phyloP scores from a whole-genome alignment of 2,888 invertebrate species.

The Spisula solida region DNA sequence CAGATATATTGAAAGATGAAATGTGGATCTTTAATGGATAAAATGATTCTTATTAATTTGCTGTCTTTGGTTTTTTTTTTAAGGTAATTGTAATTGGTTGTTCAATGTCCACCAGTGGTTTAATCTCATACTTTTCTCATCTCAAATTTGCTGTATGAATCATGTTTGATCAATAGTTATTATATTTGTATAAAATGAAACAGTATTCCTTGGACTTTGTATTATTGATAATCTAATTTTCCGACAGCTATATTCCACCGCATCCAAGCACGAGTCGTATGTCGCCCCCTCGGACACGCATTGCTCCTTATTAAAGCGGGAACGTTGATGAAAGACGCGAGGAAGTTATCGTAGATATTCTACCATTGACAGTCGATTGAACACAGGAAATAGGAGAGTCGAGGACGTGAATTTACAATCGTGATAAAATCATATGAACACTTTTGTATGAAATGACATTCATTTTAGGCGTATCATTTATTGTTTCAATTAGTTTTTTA shows the following conservation, averaged over 20 bases:
- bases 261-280: slow-evolving; percentile 76
- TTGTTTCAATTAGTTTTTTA: background rate
- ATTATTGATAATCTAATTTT: slow-evolving; percentile 33
- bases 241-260: slow-evolving; percentile 78
- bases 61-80: too few relatives aligned
- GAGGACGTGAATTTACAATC: background rate
- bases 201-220: background rate
- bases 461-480: background rate
- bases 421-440: slow-evolving; percentile 5
- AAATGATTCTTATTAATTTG: too few relatives aligned
- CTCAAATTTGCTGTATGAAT: too few relatives aligned
- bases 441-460: background rate
- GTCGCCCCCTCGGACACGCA: slow-evolving; percentile 78
- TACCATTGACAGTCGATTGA: background rate
- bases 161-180: too few relatives aligned
- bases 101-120: too few relatives aligned
- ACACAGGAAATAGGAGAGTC: background rate
- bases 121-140: too few relatives aligned
- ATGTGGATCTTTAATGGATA: too few relatives aligned
- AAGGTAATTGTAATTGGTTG: too few relatives aligned
- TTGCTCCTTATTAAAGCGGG: slow-evolving; percentile 79
- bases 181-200: background rate
- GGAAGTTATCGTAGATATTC: slow-evolving; percentile 42
- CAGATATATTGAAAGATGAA: too few relatives aligned
- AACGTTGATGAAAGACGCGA: slow-evolving; percentile 66